Evolutionary conservation across 2,888 invertebrate species (phyloP), one percentile per base, ranked within the genome.

Genomic region (Clunio marinus): DNA sequence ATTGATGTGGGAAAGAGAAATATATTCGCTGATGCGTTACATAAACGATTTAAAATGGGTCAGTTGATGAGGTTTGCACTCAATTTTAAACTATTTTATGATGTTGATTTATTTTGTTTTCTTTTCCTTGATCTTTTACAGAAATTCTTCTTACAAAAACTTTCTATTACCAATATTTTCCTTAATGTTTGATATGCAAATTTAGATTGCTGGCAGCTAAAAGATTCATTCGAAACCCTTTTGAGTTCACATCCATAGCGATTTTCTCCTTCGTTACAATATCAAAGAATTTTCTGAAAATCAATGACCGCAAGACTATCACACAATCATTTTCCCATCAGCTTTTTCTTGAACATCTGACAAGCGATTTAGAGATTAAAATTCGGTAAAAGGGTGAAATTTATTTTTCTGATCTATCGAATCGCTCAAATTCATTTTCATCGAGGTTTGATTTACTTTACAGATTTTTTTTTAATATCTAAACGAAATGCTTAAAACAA

Each of bases 141-240:
- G 17, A 22, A 51, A 17, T 8, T 57, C 25, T 51, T 27, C 25
- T 27, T 27, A 27, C 15, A 57, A 57, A 57, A 27, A 5, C 3
- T 22, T 17, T 17, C n/a, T n/a, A n/a, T 57, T 24, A 3, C 5
- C 45, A 10, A 45, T 57, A 41, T 41, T 41, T 41, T n/a, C 2
- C 41, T 10, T 2, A 57, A 57, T 57, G 27, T 57, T 57, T 57
- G 57, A 57, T 13, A 57, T 57, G 57, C n/a, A 57, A 57, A 57
- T 57, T 15, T n/a, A 51, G 22, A 57, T 27, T 15, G 57, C 57
- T 25, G 25, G 57, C 24, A 57, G 57, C 51, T 17, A 2, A 10
- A 41, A 20, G 10, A 32, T 32, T 32, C 32, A 32, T 8, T 45
- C 32, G 45, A 55, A n/a, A 55, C 24, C 27, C 27, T 57, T 57